These are phyloP conservation scores for Alcis repandata DNA, from an alignment of 2,888 invertebrate genomes.

Conservation along the genomic window DNA sequence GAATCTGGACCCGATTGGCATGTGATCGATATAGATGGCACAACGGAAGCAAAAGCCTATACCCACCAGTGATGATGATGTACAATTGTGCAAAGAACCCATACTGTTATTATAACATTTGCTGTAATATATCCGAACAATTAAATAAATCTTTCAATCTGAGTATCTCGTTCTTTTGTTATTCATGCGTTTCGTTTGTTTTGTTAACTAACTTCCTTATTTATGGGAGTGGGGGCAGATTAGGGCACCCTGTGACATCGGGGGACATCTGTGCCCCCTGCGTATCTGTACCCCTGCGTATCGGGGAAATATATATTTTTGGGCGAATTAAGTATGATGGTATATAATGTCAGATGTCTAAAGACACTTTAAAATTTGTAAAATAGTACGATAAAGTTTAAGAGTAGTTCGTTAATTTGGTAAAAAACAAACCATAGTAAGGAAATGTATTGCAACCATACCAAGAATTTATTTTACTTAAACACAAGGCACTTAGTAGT, in stretches of 20 bases:
- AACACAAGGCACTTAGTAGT: too few species aligned
- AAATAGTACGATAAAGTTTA: too few species aligned
- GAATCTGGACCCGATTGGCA: too few species aligned
- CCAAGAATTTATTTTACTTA: too few species aligned
- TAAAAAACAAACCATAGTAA: too few species aligned
- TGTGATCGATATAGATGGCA: too few species aligned
- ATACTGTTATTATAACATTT: conserved; percentile 21
- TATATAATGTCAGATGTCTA: neutral
- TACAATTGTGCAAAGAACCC: neutral
- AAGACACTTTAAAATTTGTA: too few species aligned
- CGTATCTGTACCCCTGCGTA: neutral
- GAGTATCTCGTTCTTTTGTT: conserved; percentile 57
- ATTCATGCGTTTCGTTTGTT: conserved; percentile 64
- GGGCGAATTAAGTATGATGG: neutral
- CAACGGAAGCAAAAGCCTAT: too few species aligned
- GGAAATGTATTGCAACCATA: too few species aligned
- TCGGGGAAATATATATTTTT: neutral
- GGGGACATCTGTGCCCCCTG: neutral
- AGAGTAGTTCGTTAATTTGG: too few species aligned
- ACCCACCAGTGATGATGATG: too few species aligned
- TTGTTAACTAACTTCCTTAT: conserved; percentile 63
- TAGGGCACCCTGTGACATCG: conserved; percentile 7
- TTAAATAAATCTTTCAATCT: conserved; percentile 47
- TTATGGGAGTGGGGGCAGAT: conserved; percentile 47
- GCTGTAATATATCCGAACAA: conserved; percentile 41